Percentiles rank a stretch among this genome's conserved stretches.
These are phyloP conservation scores for Arion vulgaris DNA, from an alignment of 1,140 invertebrate genomes.

Conservation along the genomic window DNA sequence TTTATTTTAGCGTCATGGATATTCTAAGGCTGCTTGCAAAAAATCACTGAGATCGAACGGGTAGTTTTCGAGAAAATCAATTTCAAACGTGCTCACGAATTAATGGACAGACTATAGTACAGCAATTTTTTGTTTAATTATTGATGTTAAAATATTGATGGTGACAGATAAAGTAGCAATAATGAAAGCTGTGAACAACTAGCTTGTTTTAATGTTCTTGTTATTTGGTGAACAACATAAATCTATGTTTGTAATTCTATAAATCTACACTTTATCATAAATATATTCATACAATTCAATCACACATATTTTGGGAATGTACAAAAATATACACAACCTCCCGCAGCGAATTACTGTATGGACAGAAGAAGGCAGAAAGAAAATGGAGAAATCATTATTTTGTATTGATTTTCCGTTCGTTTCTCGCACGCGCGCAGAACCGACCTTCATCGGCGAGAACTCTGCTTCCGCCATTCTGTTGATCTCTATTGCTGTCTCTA, in stretches of 20 bases:
- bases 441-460: background rate
- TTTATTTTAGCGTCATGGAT: too few relatives aligned
- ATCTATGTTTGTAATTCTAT: background rate
- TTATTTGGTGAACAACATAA: too few relatives aligned
- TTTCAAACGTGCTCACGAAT: too few relatives aligned
- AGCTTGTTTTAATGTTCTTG: too few relatives aligned
- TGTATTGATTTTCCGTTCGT: background rate
- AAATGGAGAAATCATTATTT: slow-evolving; percentile 1
- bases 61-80: too few relatives aligned
- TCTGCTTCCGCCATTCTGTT: background rate
- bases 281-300: background rate
- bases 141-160: too few relatives aligned
- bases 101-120: too few relatives aligned
- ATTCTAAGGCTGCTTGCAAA: too few relatives aligned
- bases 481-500: background rate
- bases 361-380: background rate
- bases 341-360: background rate
- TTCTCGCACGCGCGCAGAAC: slow-evolving; percentile 9
- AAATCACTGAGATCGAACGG: too few relatives aligned
- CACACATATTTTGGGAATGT: background rate
- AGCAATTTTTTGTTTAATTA: too few relatives aligned
- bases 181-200: too few relatives aligned
- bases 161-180: too few relatives aligned
- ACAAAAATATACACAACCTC: background rate
- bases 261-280: background rate